Evolutionary conservation across 2,797 vertebrate genomes (phyloP), one percentile per base, ranked within the genome.

Genomic region (Cuculus canorus): DNA sequence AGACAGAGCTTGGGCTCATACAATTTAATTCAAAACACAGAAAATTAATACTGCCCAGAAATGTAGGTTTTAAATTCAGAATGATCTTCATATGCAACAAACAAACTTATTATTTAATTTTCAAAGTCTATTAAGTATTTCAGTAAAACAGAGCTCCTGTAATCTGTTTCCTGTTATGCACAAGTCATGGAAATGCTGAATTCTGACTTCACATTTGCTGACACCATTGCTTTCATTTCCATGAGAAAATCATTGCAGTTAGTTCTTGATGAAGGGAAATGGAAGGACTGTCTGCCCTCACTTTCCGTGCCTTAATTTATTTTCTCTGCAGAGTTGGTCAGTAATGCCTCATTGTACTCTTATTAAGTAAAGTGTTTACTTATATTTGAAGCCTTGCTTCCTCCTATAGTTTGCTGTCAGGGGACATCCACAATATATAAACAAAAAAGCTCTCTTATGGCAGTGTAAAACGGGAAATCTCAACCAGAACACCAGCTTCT

Each of bases 141-240:
- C 43, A 81, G 37, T 87, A 85, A 90, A 94, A 90, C 59, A 68
- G 92, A 96, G 92, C 97, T 97, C 84, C 92, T 97, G 82, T 94
- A 92, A 91, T 95, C 64, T 94, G 94, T 96, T 98, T 97, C 96
- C 96, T 98, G 94, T 97, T 98, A 88, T 96, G 72, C 65, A 77
- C 88, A 90, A 91, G 87, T 60, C 91, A 33, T 96, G 90, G 86
- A 97, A 97, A 96, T 86, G 70, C 91, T 96, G 85, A 87, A 86
- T 93, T 97, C 87, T 90, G 69, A 68, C 53, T 59, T 93, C 65
- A 81, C 15, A n/a, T 32, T 94, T 97, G 95, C 72, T 97, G 96
- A 91, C 81, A n/a, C 17, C 63, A 75, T 88, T 96, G 59, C 79
- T 97, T 97, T 97, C 93, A 54, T 97, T 97, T 97, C 86, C 85